Conservation (phyloP, 35 echinoderm and acorn worm genomes). For the Patiria miniata region DNA sequence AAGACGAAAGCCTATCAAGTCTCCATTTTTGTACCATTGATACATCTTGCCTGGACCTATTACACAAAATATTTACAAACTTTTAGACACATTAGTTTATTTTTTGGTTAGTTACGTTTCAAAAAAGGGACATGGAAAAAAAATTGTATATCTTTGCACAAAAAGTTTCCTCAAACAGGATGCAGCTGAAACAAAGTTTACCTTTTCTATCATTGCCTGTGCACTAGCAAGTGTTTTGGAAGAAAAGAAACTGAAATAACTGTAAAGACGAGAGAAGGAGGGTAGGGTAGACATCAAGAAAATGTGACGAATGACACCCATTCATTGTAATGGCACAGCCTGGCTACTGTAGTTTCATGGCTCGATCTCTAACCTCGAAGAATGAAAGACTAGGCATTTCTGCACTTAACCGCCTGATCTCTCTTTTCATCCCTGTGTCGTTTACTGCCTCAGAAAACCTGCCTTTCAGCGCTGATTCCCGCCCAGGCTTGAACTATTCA, state of each 20-base stretch:
- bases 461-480: slow-evolving; percentile 24
- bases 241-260: background rate
- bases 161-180: too few species aligned
- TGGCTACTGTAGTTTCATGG: too few species aligned
- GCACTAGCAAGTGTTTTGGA: background rate
- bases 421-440: slow-evolving; percentile 4
- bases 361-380: too few species aligned
- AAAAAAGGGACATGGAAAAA: too few species aligned
- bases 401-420: slow-evolving; percentile 32
- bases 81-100: background rate
- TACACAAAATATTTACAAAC: background rate
- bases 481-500: background rate
- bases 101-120: background rate
- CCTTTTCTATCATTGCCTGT: background rate
- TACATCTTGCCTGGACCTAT: background rate
- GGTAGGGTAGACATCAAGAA: too few species aligned
- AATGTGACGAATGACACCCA: too few species aligned
- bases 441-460: slow-evolving; percentile 36
- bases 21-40: background rate
- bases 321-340: too few species aligned
- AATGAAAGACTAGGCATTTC: too few species aligned
- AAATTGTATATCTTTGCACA: too few species aligned
- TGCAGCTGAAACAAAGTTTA: background rate
- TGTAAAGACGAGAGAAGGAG: too few species aligned
- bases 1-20: background rate